Conservation (phyloP, 1,140 invertebrate genomes). For the Babylonia areolata region DNA sequence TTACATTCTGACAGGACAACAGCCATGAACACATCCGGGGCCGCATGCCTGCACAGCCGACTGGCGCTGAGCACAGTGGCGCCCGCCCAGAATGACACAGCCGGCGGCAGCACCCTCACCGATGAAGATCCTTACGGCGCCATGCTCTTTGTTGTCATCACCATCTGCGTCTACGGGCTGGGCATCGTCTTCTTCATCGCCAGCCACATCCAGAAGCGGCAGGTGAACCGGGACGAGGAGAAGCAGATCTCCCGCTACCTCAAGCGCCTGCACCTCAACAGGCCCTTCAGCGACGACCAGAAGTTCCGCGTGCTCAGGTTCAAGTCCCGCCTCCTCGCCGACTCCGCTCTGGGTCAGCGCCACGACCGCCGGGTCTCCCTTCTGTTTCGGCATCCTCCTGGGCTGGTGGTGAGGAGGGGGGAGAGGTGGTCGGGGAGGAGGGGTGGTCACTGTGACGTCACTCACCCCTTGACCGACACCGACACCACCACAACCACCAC, state of each 20-base stretch:
- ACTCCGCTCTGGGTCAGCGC: constrained; percentile 1
- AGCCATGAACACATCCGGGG: no score
- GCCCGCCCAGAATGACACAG: not conserved
- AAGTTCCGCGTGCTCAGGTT: constrained; percentile 7
- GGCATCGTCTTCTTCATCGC: constrained; percentile 50
- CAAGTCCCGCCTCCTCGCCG: constrained; percentile 18
- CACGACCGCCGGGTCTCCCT: not conserved
- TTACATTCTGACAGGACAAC: no score
- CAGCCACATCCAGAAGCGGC: constrained; percentile 34
- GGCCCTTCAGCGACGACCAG: not conserved
- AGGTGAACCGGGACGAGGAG: constrained; percentile 40
- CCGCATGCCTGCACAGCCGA: no score
- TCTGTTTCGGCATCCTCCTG: no score
- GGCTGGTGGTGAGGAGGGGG: no score
- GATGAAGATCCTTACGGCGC: constrained; percentile 30
- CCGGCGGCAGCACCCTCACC: not conserved
- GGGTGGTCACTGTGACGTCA: no score
- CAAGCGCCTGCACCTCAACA: not conserved
- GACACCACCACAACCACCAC: no score
- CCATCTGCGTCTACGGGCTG: constrained; percentile 44
- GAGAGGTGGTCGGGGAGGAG: no score
- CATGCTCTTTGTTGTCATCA: constrained; percentile 45
- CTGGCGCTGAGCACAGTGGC: no score
- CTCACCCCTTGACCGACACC: no score
- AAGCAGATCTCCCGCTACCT: constrained; percentile 42